Conservation (phyloP, 2,113 vertebrate genomes). For the Bufo bufo region DNA sequence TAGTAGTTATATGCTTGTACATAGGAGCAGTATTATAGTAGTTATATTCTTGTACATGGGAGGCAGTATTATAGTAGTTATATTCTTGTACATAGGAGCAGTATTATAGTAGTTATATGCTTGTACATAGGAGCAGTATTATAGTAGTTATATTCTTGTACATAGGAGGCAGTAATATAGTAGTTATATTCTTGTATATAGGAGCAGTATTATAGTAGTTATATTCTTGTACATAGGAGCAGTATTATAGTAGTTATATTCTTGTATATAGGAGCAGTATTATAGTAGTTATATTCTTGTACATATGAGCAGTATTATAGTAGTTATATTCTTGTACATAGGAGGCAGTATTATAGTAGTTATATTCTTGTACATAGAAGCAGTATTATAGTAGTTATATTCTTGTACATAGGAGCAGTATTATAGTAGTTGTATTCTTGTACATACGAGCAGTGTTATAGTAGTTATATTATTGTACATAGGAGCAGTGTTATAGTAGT, state of each 20-base stretch:
- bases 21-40: neutral
- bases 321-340: slow-evolving; percentile 1
- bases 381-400: too few relatives aligned
- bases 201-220: neutral
- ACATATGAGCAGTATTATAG: neutral
- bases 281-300: neutral
- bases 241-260: too few relatives aligned
- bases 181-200: neutral
- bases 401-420: neutral
- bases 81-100: neutral
- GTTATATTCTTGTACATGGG: slow-evolving; percentile 9
- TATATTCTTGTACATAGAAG: too few relatives aligned
- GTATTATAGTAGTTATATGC: slow-evolving; percentile 1
- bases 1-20: slow-evolving; percentile 16
- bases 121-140: too few relatives aligned
- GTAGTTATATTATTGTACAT: too few relatives aligned
- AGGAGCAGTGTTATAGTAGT: too few relatives aligned
- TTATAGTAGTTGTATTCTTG: slow-evolving; percentile 1
- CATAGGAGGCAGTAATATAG: too few relatives aligned
- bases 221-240: neutral
- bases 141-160: too few relatives aligned
- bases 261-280: too few relatives aligned
- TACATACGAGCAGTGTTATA: too few relatives aligned
- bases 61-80: slow-evolving; percentile 6
- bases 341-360: too few relatives aligned